phyloP scores from a whole-genome alignment of 2,888 invertebrate genomes.

The Brachylomia viminalis region DNA sequence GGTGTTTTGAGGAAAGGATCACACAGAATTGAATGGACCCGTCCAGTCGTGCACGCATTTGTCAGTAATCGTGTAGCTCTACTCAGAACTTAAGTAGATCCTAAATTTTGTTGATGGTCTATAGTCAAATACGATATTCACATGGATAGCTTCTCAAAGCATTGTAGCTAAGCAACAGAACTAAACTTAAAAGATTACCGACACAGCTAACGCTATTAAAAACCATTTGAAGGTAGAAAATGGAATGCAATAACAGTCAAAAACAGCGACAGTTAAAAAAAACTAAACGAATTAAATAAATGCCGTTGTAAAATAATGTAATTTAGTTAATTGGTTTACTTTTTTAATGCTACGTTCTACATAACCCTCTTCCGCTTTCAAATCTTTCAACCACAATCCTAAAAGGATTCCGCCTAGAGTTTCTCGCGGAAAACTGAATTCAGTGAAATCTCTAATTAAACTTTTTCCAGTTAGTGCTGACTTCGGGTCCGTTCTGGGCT shows the following conservation, averaged over 20 bases:
- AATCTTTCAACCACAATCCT: conserved; percentile 9
- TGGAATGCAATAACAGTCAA: background rate
- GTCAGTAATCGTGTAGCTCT: background rate
- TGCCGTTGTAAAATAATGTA: background rate
- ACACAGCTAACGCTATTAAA: background rate
- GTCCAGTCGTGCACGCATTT: background rate
- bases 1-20: background rate
- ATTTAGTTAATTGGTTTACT: background rate
- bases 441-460: conserved; percentile 28
- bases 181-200: too few species aligned
- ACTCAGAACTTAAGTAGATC: background rate
- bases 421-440: conserved; percentile 21
- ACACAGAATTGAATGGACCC: background rate
- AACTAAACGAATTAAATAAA: background rate
- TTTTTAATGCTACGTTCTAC: background rate
- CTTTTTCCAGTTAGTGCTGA: conserved; percentile 19
- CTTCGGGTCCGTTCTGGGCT: conserved; percentile 2
- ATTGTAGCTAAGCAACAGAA: background rate
- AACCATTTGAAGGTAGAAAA: background rate
- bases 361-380: background rate
- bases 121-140: background rate
- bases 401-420: background rate
- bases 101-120: background rate
- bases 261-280: background rate
- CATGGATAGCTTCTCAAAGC: background rate